Base-by-base conservation (phyloP, 2,888 invertebrate species). In the Pimpla rufipes region DNA sequence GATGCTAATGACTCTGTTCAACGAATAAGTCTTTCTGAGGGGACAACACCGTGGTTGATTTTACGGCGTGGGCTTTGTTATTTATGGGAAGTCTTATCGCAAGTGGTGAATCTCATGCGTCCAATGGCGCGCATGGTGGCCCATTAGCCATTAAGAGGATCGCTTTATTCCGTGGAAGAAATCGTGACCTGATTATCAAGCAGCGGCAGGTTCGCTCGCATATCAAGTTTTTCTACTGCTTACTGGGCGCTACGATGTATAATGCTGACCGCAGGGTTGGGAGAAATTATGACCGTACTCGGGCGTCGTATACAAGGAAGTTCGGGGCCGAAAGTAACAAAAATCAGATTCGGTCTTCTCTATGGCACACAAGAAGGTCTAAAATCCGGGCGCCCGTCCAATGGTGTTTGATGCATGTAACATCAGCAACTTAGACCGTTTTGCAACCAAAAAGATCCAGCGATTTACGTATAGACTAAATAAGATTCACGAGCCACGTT, bases 151-250 rank as follows among this genome's bases (percentile, higher is more conserved):
- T 85, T 80, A 84, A 67, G 66, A 84, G 79, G 75, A 85, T 81
- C 82, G 80, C 85, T 85, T 82, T 55, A 84, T 85, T 84, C 75
- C 78, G 80, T 80, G 78, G 50, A 52, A 59, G 52, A 55, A 82
- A 84, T 84, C 82, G 79, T 82, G 82, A 82, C 70, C 82, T 82
- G 82, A 85, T 84, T 84, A 85, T 85, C 76, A 74, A 85, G 74
- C 64, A 70, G 67, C 57, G 35, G 47, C 55, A 21, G 55, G 74
- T 75, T 73, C 47, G 57, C 13, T 76, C 76, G 68, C 75, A 74
- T 71, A 85, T 85, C 81, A 83, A 71, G 77, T 59, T 57, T 62
- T 11, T 74, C 35, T n/a, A 16, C 23, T 4, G 35, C n/a, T 35
- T 2, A n/a, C n/a, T 37, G 37, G 11, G 37, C 21, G n/a, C 5